These are phyloP conservation scores for Chloroceryle amazona DNA, from an alignment of 2,797 vertebrate genomes.

Conservation along the genomic window DNA sequence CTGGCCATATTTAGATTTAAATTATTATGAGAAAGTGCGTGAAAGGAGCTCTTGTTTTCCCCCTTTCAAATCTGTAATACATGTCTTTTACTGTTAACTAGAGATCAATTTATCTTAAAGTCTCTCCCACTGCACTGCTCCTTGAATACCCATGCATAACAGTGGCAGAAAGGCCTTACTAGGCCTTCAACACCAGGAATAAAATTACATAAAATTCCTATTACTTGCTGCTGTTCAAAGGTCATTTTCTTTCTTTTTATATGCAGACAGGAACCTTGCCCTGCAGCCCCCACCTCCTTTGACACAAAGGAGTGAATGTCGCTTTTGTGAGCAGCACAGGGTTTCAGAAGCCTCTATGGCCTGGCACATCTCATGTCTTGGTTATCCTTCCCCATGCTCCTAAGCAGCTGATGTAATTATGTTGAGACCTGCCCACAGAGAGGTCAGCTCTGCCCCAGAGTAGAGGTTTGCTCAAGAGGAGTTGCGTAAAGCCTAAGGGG, in stretches of 20 bases:
- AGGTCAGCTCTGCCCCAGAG: not conserved
- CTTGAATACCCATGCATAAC: not conserved
- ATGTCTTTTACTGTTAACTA: not conserved
- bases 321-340: fast-evolving
- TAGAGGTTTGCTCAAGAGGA: not conserved
- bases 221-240: not conserved
- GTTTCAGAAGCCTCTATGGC: not conserved
- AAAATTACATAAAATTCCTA: not conserved
- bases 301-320: not conserved
- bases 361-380: not conserved
- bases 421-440: not conserved
- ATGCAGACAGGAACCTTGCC: not conserved
- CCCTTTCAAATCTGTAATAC: not conserved
- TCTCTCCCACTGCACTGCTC: not conserved
- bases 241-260: not conserved
- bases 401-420: not conserved
- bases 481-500: not conserved
- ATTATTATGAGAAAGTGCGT: not conserved
- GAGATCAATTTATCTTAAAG: not conserved
- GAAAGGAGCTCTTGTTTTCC: not conserved
- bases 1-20: not conserved
- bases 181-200: not conserved
- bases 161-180: not conserved
- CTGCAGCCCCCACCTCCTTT: not conserved
- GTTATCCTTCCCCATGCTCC: not conserved